Base-by-base conservation (phyloP, 2,888 invertebrate species). In the Xanthia icteritia region DNA sequence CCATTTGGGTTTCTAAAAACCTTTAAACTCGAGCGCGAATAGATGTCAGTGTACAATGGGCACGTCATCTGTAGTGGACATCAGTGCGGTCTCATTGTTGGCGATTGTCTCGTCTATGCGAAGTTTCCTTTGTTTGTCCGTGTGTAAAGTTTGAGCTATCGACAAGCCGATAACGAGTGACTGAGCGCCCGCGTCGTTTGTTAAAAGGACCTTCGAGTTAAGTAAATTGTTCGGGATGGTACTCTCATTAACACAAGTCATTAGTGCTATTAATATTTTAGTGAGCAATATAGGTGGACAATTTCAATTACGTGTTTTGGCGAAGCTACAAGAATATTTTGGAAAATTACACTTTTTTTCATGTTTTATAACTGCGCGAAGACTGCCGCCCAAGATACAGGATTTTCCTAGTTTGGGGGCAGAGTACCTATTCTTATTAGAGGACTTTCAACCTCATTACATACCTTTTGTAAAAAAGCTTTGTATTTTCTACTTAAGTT, bases 111-210 rank as follows among this genome's bases (percentile, higher is more conserved):
- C 92, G 92, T 93, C 93, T 93, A 92, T 92, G 91, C 92, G 89
- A 95, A 95, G 95, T 95, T 95, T 89, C 92, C 89, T 93, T 96
- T 95, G 95, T 95, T 88, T 86, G 87, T 90, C 87, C 90, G 93
- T 92, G 92, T 92, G 92, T 90, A 94, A 96, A 96, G 94, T 96
- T 96, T 94, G 94, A 96, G 94, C 92, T 93, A 94, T 95, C 94
- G 95, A 92, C 94, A 90, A 85, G 90, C 91, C 89, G 95, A 95
- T 95, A 95, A 91, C 92, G 92, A 84, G 86, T 90, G 92, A 92
- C 92, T 89, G 90, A 90, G 82, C 86, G 79, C 45, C 72, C 65
- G 83, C 73, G 66, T 86, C 89, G 91, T 93, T 93, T 93, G 93
- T 93, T 94, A 93, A 94, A 93, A 94, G 91, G 92, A 92, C 92